A percentile compares a stretch with the other conserved stretches of the same genome.
These are phyloP conservation scores for Melitaea cinxia DNA, from an alignment of 1,140 invertebrate genomes.

Conservation along the genomic window DNA sequence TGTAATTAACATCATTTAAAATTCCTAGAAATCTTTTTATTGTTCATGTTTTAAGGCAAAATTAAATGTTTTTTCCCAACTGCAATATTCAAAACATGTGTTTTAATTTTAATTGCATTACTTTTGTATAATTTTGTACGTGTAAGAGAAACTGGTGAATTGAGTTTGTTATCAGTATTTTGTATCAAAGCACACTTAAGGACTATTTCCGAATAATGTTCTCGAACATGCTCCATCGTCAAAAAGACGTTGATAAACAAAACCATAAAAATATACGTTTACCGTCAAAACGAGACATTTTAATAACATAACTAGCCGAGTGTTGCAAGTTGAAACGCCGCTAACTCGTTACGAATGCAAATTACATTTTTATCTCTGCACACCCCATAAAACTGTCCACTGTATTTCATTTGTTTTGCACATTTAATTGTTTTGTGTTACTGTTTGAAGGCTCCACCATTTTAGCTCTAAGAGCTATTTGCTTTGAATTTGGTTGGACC, in stretches of 20 bases:
- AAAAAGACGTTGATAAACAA: background rate
- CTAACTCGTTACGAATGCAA: conserved; percentile 25
- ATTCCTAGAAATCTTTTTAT: no score
- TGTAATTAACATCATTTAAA: no score
- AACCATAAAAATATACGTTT: background rate
- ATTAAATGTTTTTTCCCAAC: no score
- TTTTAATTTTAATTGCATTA: no score
- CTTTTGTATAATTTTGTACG: no score
- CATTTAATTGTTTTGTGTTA: conserved; percentile 28
- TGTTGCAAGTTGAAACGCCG: conserved; percentile 6
- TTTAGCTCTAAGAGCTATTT: background rate
- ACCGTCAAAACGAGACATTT: background rate
- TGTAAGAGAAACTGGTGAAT: no score
- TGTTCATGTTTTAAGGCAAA: no score
- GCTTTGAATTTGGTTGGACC: background rate
- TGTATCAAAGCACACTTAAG: no score
- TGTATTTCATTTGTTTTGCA: conserved; percentile 20
- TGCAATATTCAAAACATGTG: no score
- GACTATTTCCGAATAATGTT: no score
- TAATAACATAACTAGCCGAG: background rate
- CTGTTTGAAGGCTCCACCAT: conserved; percentile 5
- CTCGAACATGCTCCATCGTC: no score
- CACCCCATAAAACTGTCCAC: conserved; percentile 24
- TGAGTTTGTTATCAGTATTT: no score
- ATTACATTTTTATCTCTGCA: conserved; percentile 30